Evolutionary conservation across 2,888 invertebrate genomes (phyloP).

Genomic region (Epicampocera succincta): DNA sequence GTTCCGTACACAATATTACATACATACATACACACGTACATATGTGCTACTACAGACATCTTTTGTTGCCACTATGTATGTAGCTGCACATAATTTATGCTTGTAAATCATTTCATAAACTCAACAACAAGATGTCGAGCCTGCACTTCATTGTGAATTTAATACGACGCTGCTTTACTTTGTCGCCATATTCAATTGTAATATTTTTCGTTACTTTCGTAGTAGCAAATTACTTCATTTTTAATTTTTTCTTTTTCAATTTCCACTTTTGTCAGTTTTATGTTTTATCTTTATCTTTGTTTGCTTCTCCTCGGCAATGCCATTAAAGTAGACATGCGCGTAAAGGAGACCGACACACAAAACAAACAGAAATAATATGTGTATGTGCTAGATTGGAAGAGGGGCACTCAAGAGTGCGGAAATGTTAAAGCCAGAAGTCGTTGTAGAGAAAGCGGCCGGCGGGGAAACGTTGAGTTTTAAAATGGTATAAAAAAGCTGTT

Average conservation of each 20-base stretch:
- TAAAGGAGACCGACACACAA: constrained; percentile 12
- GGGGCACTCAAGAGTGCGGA: constrained; percentile 1
- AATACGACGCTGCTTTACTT: constrained; percentile 5
- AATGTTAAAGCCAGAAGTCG: not conserved
- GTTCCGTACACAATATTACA: too few species aligned
- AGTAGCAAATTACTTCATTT: constrained; percentile 60
- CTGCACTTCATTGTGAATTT: not conserved
- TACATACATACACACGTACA: not conserved
- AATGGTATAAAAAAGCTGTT: constrained; percentile 5
- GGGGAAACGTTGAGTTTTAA: constrained; percentile 17
- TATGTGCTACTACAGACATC: too few species aligned
- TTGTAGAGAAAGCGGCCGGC: not conserved
- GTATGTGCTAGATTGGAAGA: not conserved
- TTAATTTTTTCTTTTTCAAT: constrained; percentile 41
- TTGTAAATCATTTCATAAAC: too few species aligned
- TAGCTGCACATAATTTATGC: too few species aligned
- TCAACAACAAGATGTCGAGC: not conserved
- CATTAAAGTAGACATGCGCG: constrained; percentile 52
- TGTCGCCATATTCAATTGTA: constrained; percentile 62
- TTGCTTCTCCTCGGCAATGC: constrained; percentile 31
- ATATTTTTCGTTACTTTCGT: constrained; percentile 42
- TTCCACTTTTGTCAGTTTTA: constrained; percentile 37
- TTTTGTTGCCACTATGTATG: too few species aligned
- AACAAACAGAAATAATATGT: constrained; percentile 9
- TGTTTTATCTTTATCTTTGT: constrained; percentile 40